Evolutionary conservation across 1,140 invertebrate species (phyloP).

Genomic region (Drosophila hydei): DNA sequence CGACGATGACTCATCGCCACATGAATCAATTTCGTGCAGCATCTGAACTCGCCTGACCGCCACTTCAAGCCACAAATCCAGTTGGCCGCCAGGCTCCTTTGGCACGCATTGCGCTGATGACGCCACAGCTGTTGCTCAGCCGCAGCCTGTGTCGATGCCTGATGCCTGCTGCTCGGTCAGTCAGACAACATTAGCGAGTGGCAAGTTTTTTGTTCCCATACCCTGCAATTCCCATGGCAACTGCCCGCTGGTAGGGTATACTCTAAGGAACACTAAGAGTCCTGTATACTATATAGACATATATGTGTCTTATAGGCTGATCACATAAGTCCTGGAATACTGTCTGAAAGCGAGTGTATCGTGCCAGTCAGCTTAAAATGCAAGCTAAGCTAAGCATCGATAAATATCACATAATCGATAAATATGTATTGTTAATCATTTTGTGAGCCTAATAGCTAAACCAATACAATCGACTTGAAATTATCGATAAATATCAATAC

Average conservation of each 20-base stretch:
- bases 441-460: too few relatives aligned
- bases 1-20: constrained; percentile 58
- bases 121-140: constrained; percentile 19
- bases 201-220: neutral
- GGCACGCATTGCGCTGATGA: constrained; percentile 13
- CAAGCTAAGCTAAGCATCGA: too few relatives aligned
- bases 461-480: too few relatives aligned
- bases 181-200: constrained; percentile 10
- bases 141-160: neutral
- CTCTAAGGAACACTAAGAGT: too few relatives aligned
- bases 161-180: neutral
- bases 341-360: too few relatives aligned
- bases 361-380: too few relatives aligned
- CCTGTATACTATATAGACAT: too few relatives aligned
- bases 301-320: too few relatives aligned
- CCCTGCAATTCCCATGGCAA: constrained; percentile 1
- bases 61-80: constrained; percentile 16
- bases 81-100: constrained; percentile 20
- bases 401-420: too few relatives aligned
- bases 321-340: too few relatives aligned
- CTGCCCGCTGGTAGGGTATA: neutral
- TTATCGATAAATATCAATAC: too few relatives aligned
- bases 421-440: too few relatives aligned
- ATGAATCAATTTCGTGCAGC: constrained; percentile 69
- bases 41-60: constrained; percentile 66